phyloP scores from a whole-genome alignment of 64 coral and sea anemone species.

The Montipora foliosa region DNA sequence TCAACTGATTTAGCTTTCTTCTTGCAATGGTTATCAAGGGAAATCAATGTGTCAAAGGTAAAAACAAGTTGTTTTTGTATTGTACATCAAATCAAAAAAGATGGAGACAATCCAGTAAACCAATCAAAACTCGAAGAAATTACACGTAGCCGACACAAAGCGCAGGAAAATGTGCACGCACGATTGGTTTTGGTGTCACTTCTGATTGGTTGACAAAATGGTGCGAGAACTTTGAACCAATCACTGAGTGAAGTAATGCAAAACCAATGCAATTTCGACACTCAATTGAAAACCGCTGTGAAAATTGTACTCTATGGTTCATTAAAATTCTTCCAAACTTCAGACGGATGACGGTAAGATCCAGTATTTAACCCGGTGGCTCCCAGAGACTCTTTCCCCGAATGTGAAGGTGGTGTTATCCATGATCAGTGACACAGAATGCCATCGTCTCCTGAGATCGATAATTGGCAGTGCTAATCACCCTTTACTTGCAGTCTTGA shows the following conservation, averaged over 20 bases:
- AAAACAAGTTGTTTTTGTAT: not conserved
- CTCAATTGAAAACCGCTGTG: too few species aligned
- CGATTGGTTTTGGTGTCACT: not conserved
- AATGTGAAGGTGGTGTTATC: conserved; percentile 91
- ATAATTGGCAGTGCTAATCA: too few species aligned
- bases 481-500: too few species aligned
- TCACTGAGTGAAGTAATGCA: too few species aligned
- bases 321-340: not conserved
- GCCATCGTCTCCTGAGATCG: conserved; percentile 91
- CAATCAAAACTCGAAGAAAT: too few species aligned
- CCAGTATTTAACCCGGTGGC: conserved; percentile 93
- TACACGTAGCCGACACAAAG: too few species aligned
- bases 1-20: conserved; percentile 98
- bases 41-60: conserved; percentile 87
- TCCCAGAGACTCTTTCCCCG: conserved; percentile 90
- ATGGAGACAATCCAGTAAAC: too few species aligned
- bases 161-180: too few species aligned
- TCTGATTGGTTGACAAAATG: not conserved
- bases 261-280: too few species aligned
- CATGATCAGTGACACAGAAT: conserved; percentile 98
- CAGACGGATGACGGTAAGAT: conserved; percentile 97
- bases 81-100: too few species aligned
- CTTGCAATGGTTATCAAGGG: conserved; percentile 88
- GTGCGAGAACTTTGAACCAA: too few species aligned
- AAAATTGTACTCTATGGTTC: not conserved